phyloP scores from a whole-genome alignment of 2,888 invertebrate genomes.

The Matsumyia berberina region DNA sequence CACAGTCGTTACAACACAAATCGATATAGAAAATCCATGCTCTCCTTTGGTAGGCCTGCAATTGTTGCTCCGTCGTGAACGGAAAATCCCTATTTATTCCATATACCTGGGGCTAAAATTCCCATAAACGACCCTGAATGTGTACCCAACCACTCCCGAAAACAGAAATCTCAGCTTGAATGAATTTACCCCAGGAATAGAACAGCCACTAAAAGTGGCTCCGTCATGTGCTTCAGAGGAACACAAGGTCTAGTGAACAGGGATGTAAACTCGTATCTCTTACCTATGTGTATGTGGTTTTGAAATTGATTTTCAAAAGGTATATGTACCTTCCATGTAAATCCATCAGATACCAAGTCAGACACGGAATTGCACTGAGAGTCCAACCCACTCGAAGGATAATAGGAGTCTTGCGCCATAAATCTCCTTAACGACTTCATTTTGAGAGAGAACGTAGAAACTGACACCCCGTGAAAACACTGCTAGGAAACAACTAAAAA shows the following conservation, averaged over 20 bases:
- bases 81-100: constrained; percentile 3
- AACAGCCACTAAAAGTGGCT: background rate
- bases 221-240: background rate
- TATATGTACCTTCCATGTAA: background rate
- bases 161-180: constrained; percentile 3
- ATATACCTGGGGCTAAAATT: background rate
- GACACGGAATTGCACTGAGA: constrained; percentile 5
- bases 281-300: background rate
- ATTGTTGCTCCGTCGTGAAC: constrained; percentile 5
- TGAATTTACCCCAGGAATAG: background rate
- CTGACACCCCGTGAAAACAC: constrained; percentile 10
- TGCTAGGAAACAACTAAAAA: constrained; percentile 20
- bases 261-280: constrained; percentile 8
- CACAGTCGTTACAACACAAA: background rate
- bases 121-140: background rate
- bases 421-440: constrained; percentile 58
- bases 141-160: background rate
- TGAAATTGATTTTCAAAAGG: constrained; percentile 3
- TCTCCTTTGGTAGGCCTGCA: background rate
- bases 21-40: background rate
- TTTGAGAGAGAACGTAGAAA: constrained; percentile 21
- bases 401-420: constrained; percentile 9
- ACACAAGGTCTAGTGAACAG: constrained; percentile 11
- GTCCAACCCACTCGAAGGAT: background rate
- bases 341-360: constrained; percentile 13